Evolutionary conservation across 2,888 invertebrate genomes (phyloP), one percentile per base, ranked within the genome.

Genomic region (Lamellibrachia columna): DNA sequence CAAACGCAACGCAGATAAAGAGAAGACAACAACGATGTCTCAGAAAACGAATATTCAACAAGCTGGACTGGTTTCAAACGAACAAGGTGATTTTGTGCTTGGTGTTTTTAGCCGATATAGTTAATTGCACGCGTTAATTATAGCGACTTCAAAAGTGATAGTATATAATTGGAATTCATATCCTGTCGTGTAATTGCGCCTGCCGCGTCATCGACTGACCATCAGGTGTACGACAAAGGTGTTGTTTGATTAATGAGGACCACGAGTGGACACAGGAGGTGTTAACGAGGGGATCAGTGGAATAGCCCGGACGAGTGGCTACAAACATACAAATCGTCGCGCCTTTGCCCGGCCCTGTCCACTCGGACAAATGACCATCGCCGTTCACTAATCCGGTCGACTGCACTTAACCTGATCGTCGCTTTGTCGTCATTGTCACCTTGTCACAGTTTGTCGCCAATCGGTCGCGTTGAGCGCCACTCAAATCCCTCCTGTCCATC

Each of bases 311-410:
- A 75, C 75, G 22, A 75, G 75, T 75, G 75, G 75, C 2, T 75
- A 75, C 75, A 75, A 75, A 75, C 75, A 75, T n/a, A 75, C 75
- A 75, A 75, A 6, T 75, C 75, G 22, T 75, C 75, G 75, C 75
- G 15, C 22, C 75, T 75, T 75, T 75, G 75, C 22, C 22, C 22
- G 3, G 75, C 22, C n/a, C 75, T 75, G 75, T 3, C 75, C 75
- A 75, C 75, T 75, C 75, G 22, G 22, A 75, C 75, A 75, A 75
- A 75, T 75, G 75, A 75, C 75, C 75, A 75, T 75, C 75, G 75
- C n/a, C 75, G 75, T n/a, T 75, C 75, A 22, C 75, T 75, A 75
- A 75, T 75, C 75, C 75, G 75, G 22, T 75, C 75, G 75, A 75
- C 15, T 75, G 75, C 75, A 75, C 75, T 75, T 75, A 6, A 75